phyloP scores from a whole-genome alignment of 2,888 invertebrate genomes.

The Limnephilus rhombicus region DNA sequence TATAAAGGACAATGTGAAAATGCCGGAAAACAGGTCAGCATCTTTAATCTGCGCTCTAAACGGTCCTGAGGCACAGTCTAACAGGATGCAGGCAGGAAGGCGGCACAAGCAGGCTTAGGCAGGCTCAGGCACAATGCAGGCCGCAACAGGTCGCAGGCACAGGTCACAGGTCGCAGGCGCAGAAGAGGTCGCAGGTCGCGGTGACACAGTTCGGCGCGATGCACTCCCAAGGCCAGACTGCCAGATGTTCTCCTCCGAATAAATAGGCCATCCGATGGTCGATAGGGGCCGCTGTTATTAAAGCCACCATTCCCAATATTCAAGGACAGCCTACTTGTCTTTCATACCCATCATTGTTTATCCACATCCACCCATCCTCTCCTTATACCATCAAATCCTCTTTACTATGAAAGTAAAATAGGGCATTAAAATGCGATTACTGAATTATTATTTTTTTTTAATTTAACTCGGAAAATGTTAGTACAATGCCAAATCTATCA shows the following conservation, averaged over 20 bases:
- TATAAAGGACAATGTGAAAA: background rate
- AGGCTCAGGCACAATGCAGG: background rate
- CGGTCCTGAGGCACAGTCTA: background rate
- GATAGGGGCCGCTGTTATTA: slow-evolving; percentile 8
- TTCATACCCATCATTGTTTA: background rate
- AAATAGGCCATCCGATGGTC: slow-evolving; percentile 29
- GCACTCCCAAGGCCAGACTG: slow-evolving; percentile 21
- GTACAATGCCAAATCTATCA: no score
- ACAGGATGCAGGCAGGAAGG: background rate
- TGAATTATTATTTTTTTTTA: no score
- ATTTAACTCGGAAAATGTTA: no score
- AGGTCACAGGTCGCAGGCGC: background rate
- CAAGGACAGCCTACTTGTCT: slow-evolving; percentile 28
- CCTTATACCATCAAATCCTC: background rate
- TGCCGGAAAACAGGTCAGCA: slow-evolving; percentile 3
- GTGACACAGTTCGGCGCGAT: slow-evolving; percentile 2
- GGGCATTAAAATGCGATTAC: no score
- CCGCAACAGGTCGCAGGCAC: no score
- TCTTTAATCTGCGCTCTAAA: background rate
- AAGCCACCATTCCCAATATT: background rate
- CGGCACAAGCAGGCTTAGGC: no score
- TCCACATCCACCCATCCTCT: background rate
- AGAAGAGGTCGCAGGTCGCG: background rate
- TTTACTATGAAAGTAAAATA: background rate
- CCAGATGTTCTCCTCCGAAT: slow-evolving; percentile 7